Evolutionary conservation across 2,113 vertebrate genomes (phyloP).

Genomic region (Cinclus cinclus): DNA sequence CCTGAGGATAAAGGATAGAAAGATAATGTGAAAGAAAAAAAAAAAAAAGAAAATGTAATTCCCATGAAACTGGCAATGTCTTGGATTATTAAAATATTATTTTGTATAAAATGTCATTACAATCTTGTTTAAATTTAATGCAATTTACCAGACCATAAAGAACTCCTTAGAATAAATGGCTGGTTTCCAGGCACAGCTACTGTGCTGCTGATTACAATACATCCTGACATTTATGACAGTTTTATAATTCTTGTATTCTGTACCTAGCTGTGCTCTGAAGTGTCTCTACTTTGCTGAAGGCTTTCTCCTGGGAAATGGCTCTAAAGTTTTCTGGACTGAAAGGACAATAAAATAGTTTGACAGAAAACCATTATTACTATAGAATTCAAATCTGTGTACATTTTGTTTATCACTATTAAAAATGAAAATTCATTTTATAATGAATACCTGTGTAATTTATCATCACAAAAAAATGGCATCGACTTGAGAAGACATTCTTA

Average conservation of each 20-base stretch:
- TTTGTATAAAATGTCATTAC: conserved; percentile 67
- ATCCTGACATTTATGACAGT: conserved; percentile 78
- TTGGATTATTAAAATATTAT: conserved; percentile 70
- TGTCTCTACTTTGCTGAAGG: conserved; percentile 67
- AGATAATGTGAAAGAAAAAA: background rate
- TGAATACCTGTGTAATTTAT: background rate
- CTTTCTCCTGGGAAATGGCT: conserved; percentile 68
- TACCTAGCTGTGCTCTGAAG: conserved; percentile 68
- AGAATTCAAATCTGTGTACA: background rate
- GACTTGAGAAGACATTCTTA: background rate
- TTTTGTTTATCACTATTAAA: background rate
- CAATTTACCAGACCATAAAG: conserved; percentile 76
- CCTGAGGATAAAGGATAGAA: background rate
- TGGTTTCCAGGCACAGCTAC: conserved; percentile 72
- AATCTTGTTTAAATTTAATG: conserved; percentile 74
- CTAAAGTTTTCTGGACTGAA: conserved; percentile 68
- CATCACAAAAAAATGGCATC: accelerated
- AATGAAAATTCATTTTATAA: background rate
- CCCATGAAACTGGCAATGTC: conserved; percentile 13
- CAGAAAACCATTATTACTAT: conserved; percentile 5
- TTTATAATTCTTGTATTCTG: conserved; percentile 74
- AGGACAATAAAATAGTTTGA: conserved; percentile 61
- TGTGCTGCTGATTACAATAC: conserved; percentile 74
- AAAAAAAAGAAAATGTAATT: background rate
- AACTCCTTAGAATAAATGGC: conserved; percentile 73